Conservation (phyloP, 2,888 invertebrate species). For the Limulus polyphemus region DNA sequence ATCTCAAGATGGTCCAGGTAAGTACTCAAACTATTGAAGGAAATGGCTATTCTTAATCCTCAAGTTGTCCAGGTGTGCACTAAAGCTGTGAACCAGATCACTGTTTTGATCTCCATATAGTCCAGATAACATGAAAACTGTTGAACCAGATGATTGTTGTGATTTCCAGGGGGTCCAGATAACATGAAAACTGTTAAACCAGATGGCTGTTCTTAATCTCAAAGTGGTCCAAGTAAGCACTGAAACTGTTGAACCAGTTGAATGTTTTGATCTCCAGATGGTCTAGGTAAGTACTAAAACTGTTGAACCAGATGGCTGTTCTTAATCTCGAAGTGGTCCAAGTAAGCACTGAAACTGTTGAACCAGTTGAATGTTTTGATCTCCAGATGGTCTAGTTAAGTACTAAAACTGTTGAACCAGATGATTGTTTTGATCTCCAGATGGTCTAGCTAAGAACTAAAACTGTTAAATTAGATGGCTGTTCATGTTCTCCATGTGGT, state of each 20-base stretch:
- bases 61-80: too few relatives aligned
- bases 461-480: too few relatives aligned
- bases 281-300: conserved; percentile 56
- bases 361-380: conserved; percentile 65
- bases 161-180: conserved; percentile 44
- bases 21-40: conserved; percentile 16
- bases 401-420: too few relatives aligned
- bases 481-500: too few relatives aligned
- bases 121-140: too few relatives aligned
- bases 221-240: conserved; percentile 62
- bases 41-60: too few relatives aligned
- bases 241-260: too few relatives aligned
- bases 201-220: conserved; percentile 66
- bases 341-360: conserved; percentile 52
- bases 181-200: conserved; percentile 47
- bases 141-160: too few relatives aligned
- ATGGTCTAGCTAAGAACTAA: too few relatives aligned
- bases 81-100: too few relatives aligned
- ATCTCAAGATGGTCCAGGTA: conserved; percentile 72
- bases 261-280: conserved; percentile 63
- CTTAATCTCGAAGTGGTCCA: conserved; percentile 69
- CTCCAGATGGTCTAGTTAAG: conserved; percentile 67
- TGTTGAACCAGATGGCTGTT: conserved; percentile 62
- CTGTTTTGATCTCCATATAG: too few relatives aligned
- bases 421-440: too few relatives aligned